These are phyloP conservation scores for Luffia ferchaultella DNA, from an alignment of 2,888 invertebrate species.

Conservation along the genomic window DNA sequence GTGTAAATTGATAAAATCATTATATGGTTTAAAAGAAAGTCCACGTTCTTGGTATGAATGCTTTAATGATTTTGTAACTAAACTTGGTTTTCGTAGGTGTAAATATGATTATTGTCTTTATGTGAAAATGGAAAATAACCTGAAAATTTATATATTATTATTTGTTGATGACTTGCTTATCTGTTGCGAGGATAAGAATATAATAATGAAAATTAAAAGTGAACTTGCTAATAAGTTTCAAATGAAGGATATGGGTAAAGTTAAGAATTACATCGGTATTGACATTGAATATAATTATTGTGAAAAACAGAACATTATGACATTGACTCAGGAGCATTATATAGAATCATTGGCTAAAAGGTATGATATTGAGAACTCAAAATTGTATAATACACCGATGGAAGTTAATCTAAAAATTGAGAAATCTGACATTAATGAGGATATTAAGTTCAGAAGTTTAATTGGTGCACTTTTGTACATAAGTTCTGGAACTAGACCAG, in stretches of 20 bases:
- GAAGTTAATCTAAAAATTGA: neutral
- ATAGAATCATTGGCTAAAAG: slow-evolving; percentile 2
- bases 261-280: slow-evolving; percentile 1
- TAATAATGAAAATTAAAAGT: neutral
- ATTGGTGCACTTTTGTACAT: slow-evolving; percentile 16
- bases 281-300: slow-evolving; percentile 2
- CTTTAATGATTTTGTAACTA: no score
- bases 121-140: neutral
- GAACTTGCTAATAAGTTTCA: neutral
- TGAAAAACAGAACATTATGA: neutral
- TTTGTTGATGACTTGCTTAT: neutral
- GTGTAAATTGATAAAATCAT: slow-evolving; percentile 21
- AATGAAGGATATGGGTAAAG: slow-evolving; percentile 2
- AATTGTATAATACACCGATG: slow-evolving; percentile 1
- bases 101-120: slow-evolving; percentile 3
- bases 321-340: neutral
- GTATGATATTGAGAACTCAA: neutral
- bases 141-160: slow-evolving; percentile 1
- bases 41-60: slow-evolving; percentile 1
- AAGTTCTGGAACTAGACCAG: slow-evolving; percentile 19
- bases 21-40: slow-evolving; percentile 8
- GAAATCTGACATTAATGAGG: neutral
- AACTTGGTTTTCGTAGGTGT: neutral
- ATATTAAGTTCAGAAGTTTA: slow-evolving; percentile 8
- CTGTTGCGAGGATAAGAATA: neutral